Conservation (phyloP, 2,888 invertebrate species). For the Cosmorhoe ocellata region DNA sequence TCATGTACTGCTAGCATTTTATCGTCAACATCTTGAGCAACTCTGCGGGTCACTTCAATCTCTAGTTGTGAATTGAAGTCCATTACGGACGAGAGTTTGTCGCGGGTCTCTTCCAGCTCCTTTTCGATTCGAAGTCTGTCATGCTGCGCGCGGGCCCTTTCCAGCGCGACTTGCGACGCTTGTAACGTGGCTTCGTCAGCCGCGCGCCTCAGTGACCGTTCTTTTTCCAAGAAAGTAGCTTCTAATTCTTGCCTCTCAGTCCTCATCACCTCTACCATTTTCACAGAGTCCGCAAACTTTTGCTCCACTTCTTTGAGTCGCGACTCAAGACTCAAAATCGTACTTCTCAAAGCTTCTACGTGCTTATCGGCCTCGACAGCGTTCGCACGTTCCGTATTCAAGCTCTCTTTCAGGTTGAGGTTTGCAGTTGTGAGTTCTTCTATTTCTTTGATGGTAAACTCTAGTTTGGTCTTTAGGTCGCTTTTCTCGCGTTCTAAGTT, state of each 20-base stretch:
- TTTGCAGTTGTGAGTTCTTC: conserved; percentile 57
- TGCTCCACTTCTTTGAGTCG: conserved; percentile 60
- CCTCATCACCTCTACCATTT: conserved; percentile 57
- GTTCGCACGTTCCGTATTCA: conserved; percentile 50
- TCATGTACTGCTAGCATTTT: conserved; percentile 59
- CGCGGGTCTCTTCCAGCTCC: conserved; percentile 81
- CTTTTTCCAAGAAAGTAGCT: conserved; percentile 68
- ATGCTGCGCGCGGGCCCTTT: conserved; percentile 87
- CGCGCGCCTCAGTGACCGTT: conserved; percentile 84
- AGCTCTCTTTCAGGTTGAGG: conserved; percentile 49
- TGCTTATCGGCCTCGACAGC: conserved; percentile 52
- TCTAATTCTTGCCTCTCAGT: conserved; percentile 69
- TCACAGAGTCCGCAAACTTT: conserved; percentile 52
- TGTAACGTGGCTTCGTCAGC: conserved; percentile 88
- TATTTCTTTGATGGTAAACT: conserved; percentile 58
- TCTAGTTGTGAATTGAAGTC: conserved; percentile 66
- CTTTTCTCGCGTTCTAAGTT: conserved; percentile 60
- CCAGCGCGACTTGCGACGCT: conserved; percentile 88
- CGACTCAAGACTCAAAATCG: conserved; percentile 49
- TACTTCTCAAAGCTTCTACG: conserved; percentile 50
- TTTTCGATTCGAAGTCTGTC: conserved; percentile 86
- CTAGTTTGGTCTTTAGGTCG: conserved; percentile 71
- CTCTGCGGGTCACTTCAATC: conserved; percentile 72
- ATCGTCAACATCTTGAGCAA: conserved; percentile 54
- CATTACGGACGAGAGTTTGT: conserved; percentile 62